Evolutionary conservation across 2,888 invertebrate genomes (phyloP).

Genomic region (Uropetala carovei): DNA sequence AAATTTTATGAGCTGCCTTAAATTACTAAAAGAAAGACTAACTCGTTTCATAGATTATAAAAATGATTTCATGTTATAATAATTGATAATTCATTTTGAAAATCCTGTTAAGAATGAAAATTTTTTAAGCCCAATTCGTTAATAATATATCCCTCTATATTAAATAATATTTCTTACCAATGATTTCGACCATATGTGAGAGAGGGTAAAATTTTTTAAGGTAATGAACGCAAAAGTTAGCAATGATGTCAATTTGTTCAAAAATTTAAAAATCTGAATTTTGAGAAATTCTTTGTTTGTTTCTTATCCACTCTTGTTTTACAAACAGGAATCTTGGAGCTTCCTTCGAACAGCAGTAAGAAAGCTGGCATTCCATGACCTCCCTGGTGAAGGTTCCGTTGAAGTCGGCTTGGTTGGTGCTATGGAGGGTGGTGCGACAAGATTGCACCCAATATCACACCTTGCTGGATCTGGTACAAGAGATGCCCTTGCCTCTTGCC

Average conservation of each 20-base stretch:
- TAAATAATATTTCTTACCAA: too few relatives aligned
- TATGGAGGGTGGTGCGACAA: conserved; percentile 73
- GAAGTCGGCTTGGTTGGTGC: conserved; percentile 74
- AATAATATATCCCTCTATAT: too few relatives aligned
- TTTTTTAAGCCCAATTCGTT: too few relatives aligned
- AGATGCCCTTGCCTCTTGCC: conserved; percentile 75
- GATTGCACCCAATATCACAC: conserved; percentile 71
- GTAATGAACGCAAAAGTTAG: too few relatives aligned
- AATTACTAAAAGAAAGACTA: too few relatives aligned
- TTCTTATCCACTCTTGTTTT: conserved; percentile 11
- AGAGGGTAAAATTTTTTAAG: too few relatives aligned
- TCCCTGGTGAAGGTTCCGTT: conserved; percentile 72
- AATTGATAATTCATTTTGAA: too few relatives aligned
- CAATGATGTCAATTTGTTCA: neutral
- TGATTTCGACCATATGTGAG: too few relatives aligned
- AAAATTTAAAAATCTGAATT: conserved; percentile 12
- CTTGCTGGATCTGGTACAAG: conserved; percentile 73
- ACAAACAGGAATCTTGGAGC: conserved; percentile 78
- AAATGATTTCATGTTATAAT: too few relatives aligned
- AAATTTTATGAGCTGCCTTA: too few relatives aligned
- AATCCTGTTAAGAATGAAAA: too few relatives aligned
- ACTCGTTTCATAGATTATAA: too few relatives aligned
- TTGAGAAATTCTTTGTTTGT: neutral
- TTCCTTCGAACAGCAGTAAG: conserved; percentile 79
- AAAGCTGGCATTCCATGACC: conserved; percentile 79